Percentiles rank a stretch among this genome's conserved stretches.
phyloP scores from a whole-genome alignment of 2,113 vertebrate species.

The Cryptomyrus ogoouensis region DNA sequence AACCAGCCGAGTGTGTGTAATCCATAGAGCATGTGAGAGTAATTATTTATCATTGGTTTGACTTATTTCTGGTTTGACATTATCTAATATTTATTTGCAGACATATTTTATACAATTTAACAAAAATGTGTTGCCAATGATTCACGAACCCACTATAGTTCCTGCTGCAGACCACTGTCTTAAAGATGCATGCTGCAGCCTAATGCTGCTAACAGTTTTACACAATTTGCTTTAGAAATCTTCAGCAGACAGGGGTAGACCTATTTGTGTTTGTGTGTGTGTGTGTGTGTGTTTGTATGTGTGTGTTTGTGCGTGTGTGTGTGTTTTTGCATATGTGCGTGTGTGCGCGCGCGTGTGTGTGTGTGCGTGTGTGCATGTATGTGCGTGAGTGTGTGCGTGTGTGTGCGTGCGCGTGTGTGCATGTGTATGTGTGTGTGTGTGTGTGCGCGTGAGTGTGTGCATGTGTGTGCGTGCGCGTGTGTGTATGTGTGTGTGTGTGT shows the following conservation, averaged over 20 bases:
- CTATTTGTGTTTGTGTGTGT: neutral
- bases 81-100: neutral
- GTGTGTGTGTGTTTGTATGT: neutral
- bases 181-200: neutral
- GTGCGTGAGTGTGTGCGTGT: too few relatives aligned
- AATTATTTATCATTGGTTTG: neutral
- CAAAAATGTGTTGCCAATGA: neutral
- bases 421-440: too few relatives aligned
- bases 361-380: too few relatives aligned
- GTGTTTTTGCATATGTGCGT: too few relatives aligned
- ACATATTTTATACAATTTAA: neutral
- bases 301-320: too few relatives aligned
- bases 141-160: neutral
- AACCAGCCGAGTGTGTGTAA: neutral
- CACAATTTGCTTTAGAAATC: neutral
- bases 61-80: neutral
- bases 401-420: too few relatives aligned
- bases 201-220: neutral
- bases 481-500: too few relatives aligned
- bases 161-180: neutral
- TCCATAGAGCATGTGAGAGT: neutral
- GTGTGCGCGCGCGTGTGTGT: too few relatives aligned
- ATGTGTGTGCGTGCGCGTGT: too few relatives aligned
- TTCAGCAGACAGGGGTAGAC: neutral
- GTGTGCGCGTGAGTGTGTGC: too few relatives aligned